Base-by-base conservation (phyloP, 2,888 invertebrate genomes). In the Cheilosia vernalis region DNA sequence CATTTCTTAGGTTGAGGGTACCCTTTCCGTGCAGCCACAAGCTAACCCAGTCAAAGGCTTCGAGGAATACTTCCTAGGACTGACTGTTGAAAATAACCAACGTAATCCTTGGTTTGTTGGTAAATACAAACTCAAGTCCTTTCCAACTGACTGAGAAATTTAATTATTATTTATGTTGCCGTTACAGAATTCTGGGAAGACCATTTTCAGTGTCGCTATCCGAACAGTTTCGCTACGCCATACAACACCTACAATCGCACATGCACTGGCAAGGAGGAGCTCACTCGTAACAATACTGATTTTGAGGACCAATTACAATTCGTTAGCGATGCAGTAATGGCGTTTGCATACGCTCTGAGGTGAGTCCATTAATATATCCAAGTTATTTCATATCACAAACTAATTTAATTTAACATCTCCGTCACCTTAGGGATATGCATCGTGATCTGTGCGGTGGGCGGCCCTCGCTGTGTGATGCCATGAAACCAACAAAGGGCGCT, bases 91-190 rank as follows among this genome's bases (percentile, higher is more conserved):
- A 90, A 97, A 96, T 90, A 98, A 98, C 92, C 94, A 93, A 87
- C 94, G 98, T 79, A 98, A 99, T 93, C 98, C 98, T 0, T 99
- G 98, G 98, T 99, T 98, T 94, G 95, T 96, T 7, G 97, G 97
- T 97, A 92, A 94, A 95, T 93, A n/a, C 10, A 64, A 10, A 3
- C 47, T 13, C n/a, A 30, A 40, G 10, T 49, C 2, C 1, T 2
- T 30, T 5, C 7, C 6, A 21, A n/a, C n/a, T 55, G 37, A 7
- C 0, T 24, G 24, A 13, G 2, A 24, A 42, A 44, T 44, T 63
- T 4, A 15, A 33, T 49, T 10, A 10, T 58, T 13, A 19, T 17
- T 37, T 66, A 9, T 67, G 3, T 37, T 5, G 1, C 51, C 21
- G 21, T 37, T 6, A n/a, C 93, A 97, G 98, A 98, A 92, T 98